These are phyloP conservation scores for Pterobdella sp. DNA, from an alignment of 2,888 invertebrate species.

Conservation along the genomic window DNA sequence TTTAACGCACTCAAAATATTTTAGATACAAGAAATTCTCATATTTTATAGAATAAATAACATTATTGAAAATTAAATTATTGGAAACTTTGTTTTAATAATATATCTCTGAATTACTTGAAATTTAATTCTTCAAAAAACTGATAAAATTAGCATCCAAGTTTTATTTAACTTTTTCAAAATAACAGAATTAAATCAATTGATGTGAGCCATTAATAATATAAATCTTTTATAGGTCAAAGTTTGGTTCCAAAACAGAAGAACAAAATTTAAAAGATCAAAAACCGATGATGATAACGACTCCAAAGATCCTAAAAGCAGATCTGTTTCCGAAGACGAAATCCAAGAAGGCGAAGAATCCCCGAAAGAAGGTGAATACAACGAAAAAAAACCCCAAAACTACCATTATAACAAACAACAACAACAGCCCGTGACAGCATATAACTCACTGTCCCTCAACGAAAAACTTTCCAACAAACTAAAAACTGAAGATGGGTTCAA, in stretches of 20 bases:
- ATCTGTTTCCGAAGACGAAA: not conserved
- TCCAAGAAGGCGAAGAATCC: not conserved
- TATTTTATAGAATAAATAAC: too few species aligned
- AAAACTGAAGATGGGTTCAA: not conserved
- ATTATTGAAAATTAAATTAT: too few species aligned
- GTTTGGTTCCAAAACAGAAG: constrained; percentile 35
- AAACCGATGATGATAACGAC: constrained; percentile 28
- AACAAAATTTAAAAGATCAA: constrained; percentile 33
- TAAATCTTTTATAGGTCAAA: constrained; percentile 35
- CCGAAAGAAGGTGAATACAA: not conserved
- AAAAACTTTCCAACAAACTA: not conserved
- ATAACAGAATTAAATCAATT: too few species aligned
- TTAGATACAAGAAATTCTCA: too few species aligned
- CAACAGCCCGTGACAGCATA: not conserved
- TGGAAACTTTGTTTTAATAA: too few species aligned
- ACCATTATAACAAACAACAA: not conserved
- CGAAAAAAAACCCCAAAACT: not conserved
- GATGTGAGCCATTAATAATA: too few species aligned
- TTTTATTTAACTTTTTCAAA: too few species aligned
- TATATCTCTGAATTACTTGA: too few species aligned
- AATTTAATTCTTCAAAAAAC: too few species aligned
- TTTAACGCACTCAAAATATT: too few species aligned
- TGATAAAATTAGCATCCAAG: too few species aligned
- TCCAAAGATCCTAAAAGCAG: not conserved
- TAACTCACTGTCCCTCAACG: not conserved